Evolutionary conservation across 2,113 vertebrate genomes (phyloP).

Genomic region (Pygathrix nemaeus): DNA sequence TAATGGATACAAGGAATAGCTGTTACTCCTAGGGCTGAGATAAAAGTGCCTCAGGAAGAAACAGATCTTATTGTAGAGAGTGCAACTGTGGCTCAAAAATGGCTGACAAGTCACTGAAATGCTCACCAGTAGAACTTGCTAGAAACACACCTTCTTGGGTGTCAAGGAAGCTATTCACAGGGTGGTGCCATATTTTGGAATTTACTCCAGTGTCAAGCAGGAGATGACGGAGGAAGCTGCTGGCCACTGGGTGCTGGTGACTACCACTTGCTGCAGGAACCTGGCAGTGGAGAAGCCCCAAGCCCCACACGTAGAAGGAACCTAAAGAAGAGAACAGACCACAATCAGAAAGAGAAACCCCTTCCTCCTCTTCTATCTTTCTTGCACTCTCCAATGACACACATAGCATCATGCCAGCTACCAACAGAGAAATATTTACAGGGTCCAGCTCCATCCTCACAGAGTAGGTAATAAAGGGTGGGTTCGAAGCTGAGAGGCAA

Average conservation of each 20-base stretch:
- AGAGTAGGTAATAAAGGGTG: not conserved
- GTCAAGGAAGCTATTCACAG: not conserved
- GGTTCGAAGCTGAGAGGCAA: not conserved
- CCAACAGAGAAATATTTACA: not conserved
- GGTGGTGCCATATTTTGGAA: not conserved
- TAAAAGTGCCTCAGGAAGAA: not conserved
- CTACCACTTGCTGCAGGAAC: fast-evolving
- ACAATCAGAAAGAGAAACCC: not conserved
- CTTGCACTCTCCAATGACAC: fast-evolving
- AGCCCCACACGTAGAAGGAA: not conserved
- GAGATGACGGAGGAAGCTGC: not conserved
- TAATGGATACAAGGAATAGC: not conserved
- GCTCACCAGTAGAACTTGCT: not conserved
- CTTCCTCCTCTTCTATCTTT: not conserved
- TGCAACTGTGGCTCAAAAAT: not conserved
- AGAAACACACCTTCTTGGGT: not conserved
- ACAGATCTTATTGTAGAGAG: not conserved
- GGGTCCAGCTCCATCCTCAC: not conserved
- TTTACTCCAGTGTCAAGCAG: not conserved
- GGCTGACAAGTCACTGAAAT: not conserved
- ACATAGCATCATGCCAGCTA: no score
- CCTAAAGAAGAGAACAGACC: not conserved
- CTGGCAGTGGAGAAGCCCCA: not conserved
- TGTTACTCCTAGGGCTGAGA: no score
- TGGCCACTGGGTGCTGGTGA: not conserved